These are phyloP conservation scores for Holotrichia oblita DNA, from an alignment of 1,140 invertebrate genomes.

Conservation along the genomic window DNA sequence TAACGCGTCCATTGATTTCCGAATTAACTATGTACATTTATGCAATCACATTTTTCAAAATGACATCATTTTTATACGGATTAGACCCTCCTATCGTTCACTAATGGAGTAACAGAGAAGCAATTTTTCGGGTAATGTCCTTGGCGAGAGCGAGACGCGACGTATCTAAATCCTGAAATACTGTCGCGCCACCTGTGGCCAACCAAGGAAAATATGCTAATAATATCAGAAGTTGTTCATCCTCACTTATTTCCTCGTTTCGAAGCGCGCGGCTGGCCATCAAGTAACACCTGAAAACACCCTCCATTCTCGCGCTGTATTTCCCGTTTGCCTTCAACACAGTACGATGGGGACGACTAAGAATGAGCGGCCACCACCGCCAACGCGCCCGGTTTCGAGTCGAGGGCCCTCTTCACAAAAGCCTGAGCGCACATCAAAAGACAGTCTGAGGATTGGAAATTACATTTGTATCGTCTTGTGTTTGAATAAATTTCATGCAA, in stretches of 20 bases:
- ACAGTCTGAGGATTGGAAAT: constrained; percentile 48
- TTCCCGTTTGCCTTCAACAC: constrained; percentile 38
- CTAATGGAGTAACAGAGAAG: constrained; percentile 26
- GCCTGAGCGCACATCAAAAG: constrained; percentile 47
- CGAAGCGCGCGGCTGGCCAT: constrained; percentile 48
- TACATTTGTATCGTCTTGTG: constrained; percentile 46
- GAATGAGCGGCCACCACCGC: no score
- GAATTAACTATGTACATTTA: constrained; percentile 1
- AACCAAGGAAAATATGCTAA: constrained; percentile 52
- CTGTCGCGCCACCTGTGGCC: constrained; percentile 46
- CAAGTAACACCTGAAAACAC: constrained; percentile 51
- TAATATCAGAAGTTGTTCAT: constrained; percentile 50
- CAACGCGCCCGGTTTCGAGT: background rate
- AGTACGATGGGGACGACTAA: background rate
- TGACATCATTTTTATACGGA: background rate
- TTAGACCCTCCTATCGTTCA: background rate
- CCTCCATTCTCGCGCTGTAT: constrained; percentile 44
- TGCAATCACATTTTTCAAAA: background rate
- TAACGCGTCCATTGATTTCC: background rate
- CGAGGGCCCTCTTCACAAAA: constrained; percentile 34
- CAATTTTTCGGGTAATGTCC: constrained; percentile 23
- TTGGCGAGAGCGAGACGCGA: background rate
- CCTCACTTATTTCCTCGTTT: constrained; percentile 52
- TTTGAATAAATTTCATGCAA: constrained; percentile 45
- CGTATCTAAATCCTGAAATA: constrained; percentile 28